These are phyloP conservation scores for Xylocopa sonorina DNA, from an alignment of 1,140 invertebrate species.

Conservation along the genomic window DNA sequence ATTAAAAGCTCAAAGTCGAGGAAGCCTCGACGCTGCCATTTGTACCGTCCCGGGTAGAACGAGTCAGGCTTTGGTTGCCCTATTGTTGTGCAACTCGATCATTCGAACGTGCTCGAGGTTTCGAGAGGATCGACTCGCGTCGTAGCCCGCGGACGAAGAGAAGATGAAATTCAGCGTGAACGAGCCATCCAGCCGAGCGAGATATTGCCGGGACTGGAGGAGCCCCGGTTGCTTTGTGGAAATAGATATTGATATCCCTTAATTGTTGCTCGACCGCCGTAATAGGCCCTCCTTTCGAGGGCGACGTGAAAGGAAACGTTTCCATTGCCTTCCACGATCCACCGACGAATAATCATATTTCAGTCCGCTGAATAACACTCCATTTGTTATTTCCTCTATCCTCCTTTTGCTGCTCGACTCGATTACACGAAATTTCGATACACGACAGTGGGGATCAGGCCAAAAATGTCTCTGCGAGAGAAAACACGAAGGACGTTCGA, in stretches of 20 bases:
- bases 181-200: conserved; percentile 15
- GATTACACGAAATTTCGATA: too few species aligned
- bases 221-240: background rate
- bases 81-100: conserved; percentile 32
- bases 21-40: background rate
- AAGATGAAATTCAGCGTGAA: conserved; percentile 40
- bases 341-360: background rate
- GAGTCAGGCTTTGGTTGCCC: background rate
- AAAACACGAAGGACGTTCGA: too few species aligned
- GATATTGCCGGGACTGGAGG: background rate
- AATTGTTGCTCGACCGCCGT: conserved; percentile 26
- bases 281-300: background rate
- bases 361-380: background rate
- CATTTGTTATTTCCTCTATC: background rate
- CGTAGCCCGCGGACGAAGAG: conserved; percentile 7
- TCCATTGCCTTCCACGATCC: background rate
- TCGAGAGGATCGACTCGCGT: conserved; percentile 20
- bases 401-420: background rate
- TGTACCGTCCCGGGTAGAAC: background rate
- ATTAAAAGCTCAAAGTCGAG: background rate
- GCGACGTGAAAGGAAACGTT: background rate
- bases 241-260: conserved; percentile 37
- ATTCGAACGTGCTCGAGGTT: conserved; percentile 22
- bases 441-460: too few species aligned
- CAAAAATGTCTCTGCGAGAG: too few species aligned